These are phyloP conservation scores for Melanostigma gelatinosum DNA, from an alignment of 2,113 vertebrate species.

Conservation along the genomic window DNA sequence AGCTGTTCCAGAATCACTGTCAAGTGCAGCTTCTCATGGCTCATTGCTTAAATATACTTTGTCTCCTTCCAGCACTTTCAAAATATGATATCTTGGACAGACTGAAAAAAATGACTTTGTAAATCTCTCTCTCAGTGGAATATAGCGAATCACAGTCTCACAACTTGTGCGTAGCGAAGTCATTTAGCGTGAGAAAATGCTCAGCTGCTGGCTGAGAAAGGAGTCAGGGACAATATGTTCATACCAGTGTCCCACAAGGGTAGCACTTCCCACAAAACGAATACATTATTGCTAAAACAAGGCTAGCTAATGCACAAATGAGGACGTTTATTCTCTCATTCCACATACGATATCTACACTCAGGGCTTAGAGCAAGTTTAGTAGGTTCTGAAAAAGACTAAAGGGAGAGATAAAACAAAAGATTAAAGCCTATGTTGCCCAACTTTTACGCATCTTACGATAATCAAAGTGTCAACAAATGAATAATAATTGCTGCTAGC, in stretches of 20 bases:
- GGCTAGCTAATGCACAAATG: slow-evolving; percentile 26
- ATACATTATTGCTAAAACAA: slow-evolving; percentile 37
- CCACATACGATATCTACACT: slow-evolving; percentile 7
- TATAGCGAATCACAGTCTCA: slow-evolving; percentile 60
- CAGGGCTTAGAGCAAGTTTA: not conserved
- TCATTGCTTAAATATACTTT: slow-evolving; percentile 69
- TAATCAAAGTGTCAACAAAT: not conserved
- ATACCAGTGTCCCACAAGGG: slow-evolving; percentile 47
- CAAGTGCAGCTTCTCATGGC: slow-evolving; percentile 58
- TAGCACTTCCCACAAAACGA: slow-evolving; percentile 23
- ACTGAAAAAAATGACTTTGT: slow-evolving; percentile 49
- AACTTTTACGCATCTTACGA: not conserved
- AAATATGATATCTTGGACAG: slow-evolving; percentile 60
- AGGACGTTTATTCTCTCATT: slow-evolving; percentile 28
- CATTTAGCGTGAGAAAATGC: slow-evolving; percentile 59
- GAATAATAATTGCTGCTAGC: not conserved
- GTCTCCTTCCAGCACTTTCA: slow-evolving; percentile 59
- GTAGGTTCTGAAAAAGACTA: slow-evolving; percentile 5
- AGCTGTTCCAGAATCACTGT: slow-evolving; percentile 64
- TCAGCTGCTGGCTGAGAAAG: slow-evolving; percentile 36
- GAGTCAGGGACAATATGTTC: slow-evolving; percentile 50
- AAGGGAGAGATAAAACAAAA: not conserved
- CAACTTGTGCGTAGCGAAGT: slow-evolving; percentile 63
- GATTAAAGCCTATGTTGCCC: slow-evolving; percentile 16
- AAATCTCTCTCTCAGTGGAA: slow-evolving; percentile 63